phyloP scores from a whole-genome alignment of 2,113 vertebrate genomes.

The Calyptomena viridis region DNA sequence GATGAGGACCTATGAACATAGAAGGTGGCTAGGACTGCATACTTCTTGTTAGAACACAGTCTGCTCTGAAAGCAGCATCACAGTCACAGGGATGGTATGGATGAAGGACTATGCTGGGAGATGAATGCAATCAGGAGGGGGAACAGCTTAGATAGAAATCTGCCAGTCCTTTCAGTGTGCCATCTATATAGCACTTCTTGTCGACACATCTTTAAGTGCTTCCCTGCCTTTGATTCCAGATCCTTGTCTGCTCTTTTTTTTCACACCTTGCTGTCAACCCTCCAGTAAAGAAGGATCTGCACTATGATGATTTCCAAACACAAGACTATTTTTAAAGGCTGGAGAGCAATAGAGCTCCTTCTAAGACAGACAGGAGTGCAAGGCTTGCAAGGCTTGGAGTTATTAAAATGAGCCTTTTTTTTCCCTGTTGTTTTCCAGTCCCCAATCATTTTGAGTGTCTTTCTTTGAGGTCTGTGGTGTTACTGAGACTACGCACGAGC shows the following conservation, averaged over 20 bases:
- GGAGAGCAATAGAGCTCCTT: background rate
- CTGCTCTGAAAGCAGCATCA: background rate
- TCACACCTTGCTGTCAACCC: background rate
- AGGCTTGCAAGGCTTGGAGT: background rate
- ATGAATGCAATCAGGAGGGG: background rate
- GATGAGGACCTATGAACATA: no score
- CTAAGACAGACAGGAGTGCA: background rate
- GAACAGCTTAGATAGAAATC: constrained; percentile 42
- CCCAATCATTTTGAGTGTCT: background rate
- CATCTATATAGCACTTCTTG: constrained; percentile 8
- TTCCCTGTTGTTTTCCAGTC: background rate
- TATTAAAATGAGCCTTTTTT: background rate
- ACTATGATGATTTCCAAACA: background rate
- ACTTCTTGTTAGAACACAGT: accelerated
- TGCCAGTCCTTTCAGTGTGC: constrained; percentile 26
- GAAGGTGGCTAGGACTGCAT: background rate
- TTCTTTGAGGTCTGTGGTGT: background rate
- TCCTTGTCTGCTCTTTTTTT: constrained; percentile 19
- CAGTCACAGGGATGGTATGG: background rate
- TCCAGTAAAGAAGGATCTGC: background rate
- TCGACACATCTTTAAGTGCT: background rate
- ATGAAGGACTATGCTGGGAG: background rate
- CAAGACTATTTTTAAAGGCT: constrained; percentile 14
- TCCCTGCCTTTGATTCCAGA: constrained; percentile 39
- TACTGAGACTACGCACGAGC: background rate